Evolutionary conservation across 1,140 invertebrate genomes (phyloP).

Genomic region (Caenorhabditis briggsae): DNA sequence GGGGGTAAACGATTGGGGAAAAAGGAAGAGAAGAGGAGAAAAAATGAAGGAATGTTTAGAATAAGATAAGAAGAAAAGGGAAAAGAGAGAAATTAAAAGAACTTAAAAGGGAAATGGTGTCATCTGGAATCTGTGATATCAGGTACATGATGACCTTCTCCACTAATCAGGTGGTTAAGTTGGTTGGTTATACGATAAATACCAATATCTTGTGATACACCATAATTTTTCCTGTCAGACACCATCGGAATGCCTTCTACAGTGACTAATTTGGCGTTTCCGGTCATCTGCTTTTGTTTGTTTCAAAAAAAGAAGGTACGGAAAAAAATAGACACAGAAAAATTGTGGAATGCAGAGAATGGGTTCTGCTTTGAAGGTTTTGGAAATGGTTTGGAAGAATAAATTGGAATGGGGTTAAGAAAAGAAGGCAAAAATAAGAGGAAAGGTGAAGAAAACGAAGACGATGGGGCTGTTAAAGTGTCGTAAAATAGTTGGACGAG

Average conservation of each 20-base stretch:
- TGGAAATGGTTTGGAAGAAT: neutral
- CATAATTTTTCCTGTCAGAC: constrained; percentile 13
- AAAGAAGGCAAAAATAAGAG: neutral
- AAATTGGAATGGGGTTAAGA: constrained; percentile 1
- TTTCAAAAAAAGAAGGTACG: neutral
- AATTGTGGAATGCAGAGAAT: neutral
- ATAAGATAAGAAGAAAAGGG: constrained; percentile 1
- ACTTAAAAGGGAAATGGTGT: neutral
- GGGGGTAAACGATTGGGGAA: constrained; percentile 4
- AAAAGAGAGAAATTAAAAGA: neutral
- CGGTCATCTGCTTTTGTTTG: constrained; percentile 22
- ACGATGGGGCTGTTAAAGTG: constrained; percentile 47
- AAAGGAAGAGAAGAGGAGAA: no score
- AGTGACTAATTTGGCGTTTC: constrained; percentile 53
- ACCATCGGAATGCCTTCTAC: constrained; percentile 31
- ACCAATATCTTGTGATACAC: constrained; percentile 50
- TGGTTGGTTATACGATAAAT: constrained; percentile 48
- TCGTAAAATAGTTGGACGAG: constrained; percentile 49
- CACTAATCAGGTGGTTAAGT: constrained; percentile 40
- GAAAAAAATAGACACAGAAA: constrained; percentile 14
- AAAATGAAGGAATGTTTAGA: constrained; percentile 8
- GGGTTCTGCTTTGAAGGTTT: neutral
- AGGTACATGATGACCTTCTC: constrained; percentile 20
- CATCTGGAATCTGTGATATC: neutral
- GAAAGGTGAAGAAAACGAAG: constrained; percentile 29